Base-by-base conservation (phyloP, 2,113 vertebrate genomes). In the Zosterops japonicus region DNA sequence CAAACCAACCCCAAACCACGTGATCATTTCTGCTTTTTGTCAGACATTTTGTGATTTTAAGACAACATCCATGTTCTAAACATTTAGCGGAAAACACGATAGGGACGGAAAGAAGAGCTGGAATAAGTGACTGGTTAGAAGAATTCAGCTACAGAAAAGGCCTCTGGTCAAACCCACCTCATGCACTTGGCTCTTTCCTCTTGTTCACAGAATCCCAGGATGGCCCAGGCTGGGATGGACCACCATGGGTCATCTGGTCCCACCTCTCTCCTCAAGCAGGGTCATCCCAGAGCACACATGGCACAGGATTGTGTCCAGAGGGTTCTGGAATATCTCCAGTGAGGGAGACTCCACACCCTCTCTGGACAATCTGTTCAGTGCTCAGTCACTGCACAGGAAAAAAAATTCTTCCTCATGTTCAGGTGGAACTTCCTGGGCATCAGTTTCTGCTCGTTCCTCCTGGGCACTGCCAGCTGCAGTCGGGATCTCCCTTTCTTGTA, bases 401-500 rank as follows among this genome's bases (percentile, higher is more conserved):
- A 11, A 39, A 36, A 35, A 31, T 19, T 27, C 41, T 20, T 42
- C 25, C 17, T 49, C 5, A 1, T 5, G 16, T 42, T 15, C 55
- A 42, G 41, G 29, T 49, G 17, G 55, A 76, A 61, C 8, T 55
- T 69, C 46, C 41, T 31, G 41, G 13, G 8, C 47, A 47, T 55
- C 46, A 76, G n/a, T 19, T 68, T 4, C 11, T 55, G 18, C 55
- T 10, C 0, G 0, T 35, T 61, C 70, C 35, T 42, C 25, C 12
- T 41, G 24, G n/a, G 87, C n/a, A 68, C 11, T 29, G 39, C 16
- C 59, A 83, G 76, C 53, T 87, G 59, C 80, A 63, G 56, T n/a
- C 0, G 0, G 24, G 7, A 50, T 46, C 55, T 77, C 36, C 39
- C 4, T 35, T 41, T 59, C 53, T 25, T 16, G 21, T 2, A 18